Conservation (phyloP, 1,140 invertebrate genomes). For the Belonocnema kinseyi region DNA sequence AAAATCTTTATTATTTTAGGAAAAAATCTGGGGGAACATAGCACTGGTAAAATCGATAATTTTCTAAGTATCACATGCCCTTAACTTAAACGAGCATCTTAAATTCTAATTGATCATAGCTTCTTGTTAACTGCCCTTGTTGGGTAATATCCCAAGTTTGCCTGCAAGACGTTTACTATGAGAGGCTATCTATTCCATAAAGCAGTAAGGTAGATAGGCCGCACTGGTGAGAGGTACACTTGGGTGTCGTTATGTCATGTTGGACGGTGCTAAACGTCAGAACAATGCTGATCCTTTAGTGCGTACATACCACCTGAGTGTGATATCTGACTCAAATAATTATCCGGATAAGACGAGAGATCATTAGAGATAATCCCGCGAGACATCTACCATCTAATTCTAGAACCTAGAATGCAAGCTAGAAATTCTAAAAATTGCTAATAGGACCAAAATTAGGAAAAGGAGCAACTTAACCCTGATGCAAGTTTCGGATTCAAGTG, state of each 20-base stretch:
- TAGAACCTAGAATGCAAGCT: not conserved
- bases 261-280: slow-evolving; percentile 8
- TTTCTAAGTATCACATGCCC: no score
- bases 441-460: no score
- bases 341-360: not conserved
- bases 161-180: not conserved
- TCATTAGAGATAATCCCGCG: not conserved
- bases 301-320: not conserved
- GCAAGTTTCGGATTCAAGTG: no score
- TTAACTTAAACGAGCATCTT: no score
- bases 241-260: not conserved
- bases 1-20: no score
- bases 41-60: no score
- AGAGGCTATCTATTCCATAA: not conserved
- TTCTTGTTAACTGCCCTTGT: not conserved
- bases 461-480: no score
- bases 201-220: not conserved
- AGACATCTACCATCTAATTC: not conserved
- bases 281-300: not conserved
- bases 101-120: no score
- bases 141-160: not conserved
- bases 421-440: not conserved
- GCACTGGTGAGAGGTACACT: not conserved
- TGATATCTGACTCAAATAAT: slow-evolving; percentile 14
- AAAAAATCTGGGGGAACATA: no score